Evolutionary conservation across 2,888 invertebrate genomes (phyloP).

Genomic region (Sialis fuliginosa): DNA sequence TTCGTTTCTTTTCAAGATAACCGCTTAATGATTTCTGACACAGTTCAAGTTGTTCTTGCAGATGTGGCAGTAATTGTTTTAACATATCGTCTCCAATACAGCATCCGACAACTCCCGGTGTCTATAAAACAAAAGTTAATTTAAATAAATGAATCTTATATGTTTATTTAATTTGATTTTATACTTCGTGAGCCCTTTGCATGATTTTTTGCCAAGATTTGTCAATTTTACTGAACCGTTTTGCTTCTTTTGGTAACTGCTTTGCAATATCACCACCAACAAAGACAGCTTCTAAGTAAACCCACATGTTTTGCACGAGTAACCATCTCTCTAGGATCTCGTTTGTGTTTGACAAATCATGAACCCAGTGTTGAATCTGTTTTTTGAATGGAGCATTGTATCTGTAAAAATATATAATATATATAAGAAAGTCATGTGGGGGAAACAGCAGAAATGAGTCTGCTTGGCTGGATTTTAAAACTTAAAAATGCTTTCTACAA

Average conservation of each 20-base stretch:
- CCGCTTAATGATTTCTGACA: conserved; percentile 95
- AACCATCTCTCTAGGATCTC: conserved; percentile 94
- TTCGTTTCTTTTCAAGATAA: conserved; percentile 77
- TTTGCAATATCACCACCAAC: conserved; percentile 98
- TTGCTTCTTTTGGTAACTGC: conserved; percentile 87
- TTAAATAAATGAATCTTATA: too few relatives aligned
- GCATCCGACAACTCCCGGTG: conserved; percentile 87
- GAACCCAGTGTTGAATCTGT: conserved; percentile 91
- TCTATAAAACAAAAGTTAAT: conserved; percentile 19
- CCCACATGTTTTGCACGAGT: conserved; percentile 96
- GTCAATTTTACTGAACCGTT: conserved; percentile 89
- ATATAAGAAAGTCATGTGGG: not conserved
- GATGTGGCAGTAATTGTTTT: conserved; percentile 77
- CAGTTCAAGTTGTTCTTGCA: conserved; percentile 89
- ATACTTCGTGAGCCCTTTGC: conserved; percentile 77
- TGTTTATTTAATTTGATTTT: too few relatives aligned
- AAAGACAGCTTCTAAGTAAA: conserved; percentile 92
- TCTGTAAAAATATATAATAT: conserved; percentile 24
- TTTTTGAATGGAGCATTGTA: conserved; percentile 95
- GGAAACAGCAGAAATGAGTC: not conserved
- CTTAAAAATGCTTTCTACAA: not conserved
- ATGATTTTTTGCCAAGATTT: conserved; percentile 98
- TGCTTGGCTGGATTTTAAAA: not conserved
- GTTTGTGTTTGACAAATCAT: conserved; percentile 86
- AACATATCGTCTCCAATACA: conserved; percentile 92